Percentiles rank a stretch among this genome's conserved stretches.
Evolutionary conservation across 2,113 vertebrate genomes (phyloP).

Genomic region (Bothrops jararaca): DNA sequence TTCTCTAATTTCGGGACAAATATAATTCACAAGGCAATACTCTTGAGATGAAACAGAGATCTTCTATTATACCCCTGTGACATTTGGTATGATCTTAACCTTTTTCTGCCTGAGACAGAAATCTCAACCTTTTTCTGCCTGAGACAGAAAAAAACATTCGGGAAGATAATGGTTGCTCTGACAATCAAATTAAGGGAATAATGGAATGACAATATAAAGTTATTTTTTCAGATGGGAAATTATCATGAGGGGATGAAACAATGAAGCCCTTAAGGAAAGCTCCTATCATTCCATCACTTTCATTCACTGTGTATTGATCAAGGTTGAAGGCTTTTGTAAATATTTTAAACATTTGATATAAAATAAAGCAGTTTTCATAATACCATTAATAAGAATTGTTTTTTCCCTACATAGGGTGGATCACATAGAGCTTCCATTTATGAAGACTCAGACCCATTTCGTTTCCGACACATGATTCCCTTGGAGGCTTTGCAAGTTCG

Average conservation of each 20-base stretch:
- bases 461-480: slow-evolving; percentile 96
- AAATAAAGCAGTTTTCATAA: neutral
- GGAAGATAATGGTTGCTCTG: neutral
- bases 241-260: neutral
- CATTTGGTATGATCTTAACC: neutral
- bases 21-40: neutral
- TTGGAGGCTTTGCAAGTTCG: slow-evolving; percentile 90
- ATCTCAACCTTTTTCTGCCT: neutral
- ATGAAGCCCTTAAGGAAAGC: neutral
- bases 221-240: neutral
- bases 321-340: neutral
- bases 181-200: no score
- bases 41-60: neutral
- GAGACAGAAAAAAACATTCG: neutral
- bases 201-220: neutral
- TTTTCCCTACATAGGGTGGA: slow-evolving; percentile 75
- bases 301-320: neutral
- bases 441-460: slow-evolving; percentile 93
- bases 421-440: slow-evolving; percentile 87
- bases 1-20: neutral
- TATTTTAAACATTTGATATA: neutral
- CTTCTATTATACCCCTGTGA: neutral
- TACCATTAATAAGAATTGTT: neutral
- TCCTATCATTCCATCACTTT: neutral
- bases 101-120: neutral